A percentile compares a stretch with the other conserved stretches of the same genome.
These are phyloP conservation scores for Philotrypesis tridentata DNA, from an alignment of 1,140 invertebrate genomes.

Conservation along the genomic window DNA sequence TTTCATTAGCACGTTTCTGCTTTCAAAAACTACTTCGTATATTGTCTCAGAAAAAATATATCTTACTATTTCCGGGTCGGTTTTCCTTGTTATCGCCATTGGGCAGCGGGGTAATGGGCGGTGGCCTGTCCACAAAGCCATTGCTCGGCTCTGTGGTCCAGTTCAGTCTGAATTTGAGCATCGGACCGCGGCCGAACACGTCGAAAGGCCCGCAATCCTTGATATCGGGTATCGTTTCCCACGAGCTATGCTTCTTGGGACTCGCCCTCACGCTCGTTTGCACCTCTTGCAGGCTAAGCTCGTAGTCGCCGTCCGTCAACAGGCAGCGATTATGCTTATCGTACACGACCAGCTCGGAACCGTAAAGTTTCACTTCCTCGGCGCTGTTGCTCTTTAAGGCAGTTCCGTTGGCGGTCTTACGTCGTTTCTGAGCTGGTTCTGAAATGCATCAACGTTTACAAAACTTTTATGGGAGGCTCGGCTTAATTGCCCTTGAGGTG, in stretches of 20 bases:
- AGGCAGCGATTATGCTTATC: conserved; percentile 92
- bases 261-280: conserved; percentile 76
- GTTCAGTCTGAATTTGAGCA: conserved; percentile 87
- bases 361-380: conserved; percentile 81
- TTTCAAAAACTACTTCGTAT: neutral
- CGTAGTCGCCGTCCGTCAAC: conserved; percentile 92
- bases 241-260: conserved; percentile 81
- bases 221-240: conserved; percentile 87
- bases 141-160: conserved; percentile 86
- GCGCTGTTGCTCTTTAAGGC: conserved; percentile 63
- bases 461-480: neutral
- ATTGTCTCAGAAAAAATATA: neutral
- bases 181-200: conserved; percentile 83
- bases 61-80: conserved; percentile 73
- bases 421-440: conserved; percentile 78
- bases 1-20: neutral
- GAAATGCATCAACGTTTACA: conserved; percentile 50
- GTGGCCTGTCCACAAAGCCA: conserved; percentile 80
- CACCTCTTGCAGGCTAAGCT: conserved; percentile 86
- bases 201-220: conserved; percentile 80
- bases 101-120: conserved; percentile 72
- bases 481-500: too few species aligned
- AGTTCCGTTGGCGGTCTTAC: conserved; percentile 73
- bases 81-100: conserved; percentile 78
- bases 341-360: conserved; percentile 91